Evolutionary conservation across 2,888 invertebrate genomes (phyloP).

Genomic region (Melinaea marsaeus): DNA sequence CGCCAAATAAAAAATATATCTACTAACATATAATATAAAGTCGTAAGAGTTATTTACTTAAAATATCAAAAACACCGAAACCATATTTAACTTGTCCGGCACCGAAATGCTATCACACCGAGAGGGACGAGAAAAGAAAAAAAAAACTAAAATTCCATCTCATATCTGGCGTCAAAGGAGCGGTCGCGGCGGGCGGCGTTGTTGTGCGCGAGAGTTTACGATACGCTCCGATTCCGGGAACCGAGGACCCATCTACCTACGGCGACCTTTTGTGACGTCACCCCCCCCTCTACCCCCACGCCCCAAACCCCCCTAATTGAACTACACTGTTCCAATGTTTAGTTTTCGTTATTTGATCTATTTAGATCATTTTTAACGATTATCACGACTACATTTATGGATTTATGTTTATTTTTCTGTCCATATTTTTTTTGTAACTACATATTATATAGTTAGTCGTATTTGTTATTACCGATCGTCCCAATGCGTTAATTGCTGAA

Average conservation of each 20-base stretch:
- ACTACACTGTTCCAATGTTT: constrained; percentile 48
- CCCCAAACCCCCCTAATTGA: constrained; percentile 43
- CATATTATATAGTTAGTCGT: background rate
- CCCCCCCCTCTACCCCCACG: constrained; percentile 44
- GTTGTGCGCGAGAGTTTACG: constrained; percentile 63
- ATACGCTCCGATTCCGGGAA: constrained; percentile 56
- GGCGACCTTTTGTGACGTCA: constrained; percentile 62
- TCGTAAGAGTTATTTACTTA: background rate
- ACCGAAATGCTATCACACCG: constrained; percentile 21
- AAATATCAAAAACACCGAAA: constrained; percentile 17
- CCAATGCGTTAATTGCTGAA: background rate
- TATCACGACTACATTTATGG: constrained; percentile 16
- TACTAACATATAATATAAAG: too few relatives aligned
- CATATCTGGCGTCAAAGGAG: constrained; percentile 32
- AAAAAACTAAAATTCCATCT: constrained; percentile 26
- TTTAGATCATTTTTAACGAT: constrained; percentile 30
- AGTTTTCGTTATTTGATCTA: constrained; percentile 44
- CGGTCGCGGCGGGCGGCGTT: constrained; percentile 45
- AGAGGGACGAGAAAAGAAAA: constrained; percentile 1
- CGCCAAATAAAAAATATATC: too few relatives aligned
- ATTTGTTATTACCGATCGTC: background rate
- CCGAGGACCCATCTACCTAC: constrained; percentile 48
- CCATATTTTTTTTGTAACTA: background rate
- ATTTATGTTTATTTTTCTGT: constrained; percentile 7
- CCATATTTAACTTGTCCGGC: constrained; percentile 16